Base-by-base conservation (phyloP, 1,140 invertebrate genomes). In the Aporrectodea caliginosa region DNA sequence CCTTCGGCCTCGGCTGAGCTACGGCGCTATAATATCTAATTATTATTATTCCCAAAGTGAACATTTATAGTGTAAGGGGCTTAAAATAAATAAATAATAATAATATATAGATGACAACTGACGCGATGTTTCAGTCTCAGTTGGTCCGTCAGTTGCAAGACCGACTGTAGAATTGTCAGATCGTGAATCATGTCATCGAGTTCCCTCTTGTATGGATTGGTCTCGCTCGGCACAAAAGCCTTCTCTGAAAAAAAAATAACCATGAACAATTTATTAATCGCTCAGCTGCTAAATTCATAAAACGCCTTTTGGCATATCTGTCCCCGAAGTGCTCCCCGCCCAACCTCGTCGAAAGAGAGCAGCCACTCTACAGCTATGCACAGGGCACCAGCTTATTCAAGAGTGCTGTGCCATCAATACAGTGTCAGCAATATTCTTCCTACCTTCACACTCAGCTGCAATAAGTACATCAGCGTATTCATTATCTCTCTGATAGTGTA, bases 121-220 rank as follows among this genome's bases (percentile, higher is more conserved):
- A 33, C 33, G 0, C 30, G n/a, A 35, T 79, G 75, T 27, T 73
- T 74, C 22, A 75, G 73, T 29, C 34, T 75, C n/a, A 79, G 78
- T n/a, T 69, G 35, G 2, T 43, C 34, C 27, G 68, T 31, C 30
- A 79, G 27, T 34, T 79, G 35, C 34, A 29, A 31, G 27, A 81
- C 58, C 29, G 78, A 22, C 34, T 78, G 69, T 1, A 81, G 32
- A 58, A 81, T 73, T 16, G 35, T 68, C n/a, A 78, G 77, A 30
- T 81, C 80, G 35, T 81, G 80, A 1, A 78, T 34, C 1, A 81
- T 30, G 72, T 81, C 73, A 33, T 81, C 80, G 2, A 81, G 43
- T 6, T 78, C 76, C 71, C 73, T 74, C 71, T 75, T 31, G 73
- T 75, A 75, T 16, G 78, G 78, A 31, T 75, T 74, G 73, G 6